Percentiles rank a stretch among this genome's conserved stretches.
Evolutionary conservation across 2,888 invertebrate species (phyloP).

Genomic region (Ametastegia equiseti): DNA sequence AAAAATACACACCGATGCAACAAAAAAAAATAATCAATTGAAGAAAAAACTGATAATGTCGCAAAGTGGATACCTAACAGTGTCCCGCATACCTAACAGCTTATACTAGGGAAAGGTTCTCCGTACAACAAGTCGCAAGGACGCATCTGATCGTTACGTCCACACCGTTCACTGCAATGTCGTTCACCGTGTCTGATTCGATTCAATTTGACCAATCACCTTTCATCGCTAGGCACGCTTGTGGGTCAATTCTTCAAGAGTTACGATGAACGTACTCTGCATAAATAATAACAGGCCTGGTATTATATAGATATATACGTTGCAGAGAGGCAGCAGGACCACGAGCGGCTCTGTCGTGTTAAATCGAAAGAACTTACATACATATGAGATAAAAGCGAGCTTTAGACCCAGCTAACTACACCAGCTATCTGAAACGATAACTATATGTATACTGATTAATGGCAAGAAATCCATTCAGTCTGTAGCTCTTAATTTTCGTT

Average conservation of each 20-base stretch:
- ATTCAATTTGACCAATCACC: slow-evolving; percentile 46
- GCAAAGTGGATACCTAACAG: neutral
- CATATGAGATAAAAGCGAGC: too few relatives aligned
- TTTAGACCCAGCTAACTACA: too few relatives aligned
- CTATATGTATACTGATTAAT: too few relatives aligned
- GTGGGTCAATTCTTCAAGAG: slow-evolving; percentile 23
- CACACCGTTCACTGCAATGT: slow-evolving; percentile 25
- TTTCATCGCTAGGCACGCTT: slow-evolving; percentile 28
- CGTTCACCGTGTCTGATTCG: slow-evolving; percentile 46
- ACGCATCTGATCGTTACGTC: neutral
- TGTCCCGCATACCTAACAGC: neutral
- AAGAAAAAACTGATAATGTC: too few relatives aligned
- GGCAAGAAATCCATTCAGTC: too few relatives aligned
- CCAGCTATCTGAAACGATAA: too few relatives aligned
- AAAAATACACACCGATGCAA: too few relatives aligned
- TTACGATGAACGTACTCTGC: slow-evolving; percentile 11
- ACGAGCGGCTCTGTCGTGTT: too few relatives aligned
- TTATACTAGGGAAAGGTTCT: neutral
- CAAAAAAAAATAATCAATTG: too few relatives aligned
- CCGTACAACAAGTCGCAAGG: neutral
- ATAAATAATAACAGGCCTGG: slow-evolving; percentile 23
- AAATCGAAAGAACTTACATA: too few relatives aligned
- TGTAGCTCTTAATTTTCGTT: too few relatives aligned
- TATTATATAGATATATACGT: neutral
- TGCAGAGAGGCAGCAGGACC: too few relatives aligned